These are phyloP conservation scores for Erinaceus europaeus DNA, from an alignment of 2,113 vertebrate species.

Conservation along the genomic window DNA sequence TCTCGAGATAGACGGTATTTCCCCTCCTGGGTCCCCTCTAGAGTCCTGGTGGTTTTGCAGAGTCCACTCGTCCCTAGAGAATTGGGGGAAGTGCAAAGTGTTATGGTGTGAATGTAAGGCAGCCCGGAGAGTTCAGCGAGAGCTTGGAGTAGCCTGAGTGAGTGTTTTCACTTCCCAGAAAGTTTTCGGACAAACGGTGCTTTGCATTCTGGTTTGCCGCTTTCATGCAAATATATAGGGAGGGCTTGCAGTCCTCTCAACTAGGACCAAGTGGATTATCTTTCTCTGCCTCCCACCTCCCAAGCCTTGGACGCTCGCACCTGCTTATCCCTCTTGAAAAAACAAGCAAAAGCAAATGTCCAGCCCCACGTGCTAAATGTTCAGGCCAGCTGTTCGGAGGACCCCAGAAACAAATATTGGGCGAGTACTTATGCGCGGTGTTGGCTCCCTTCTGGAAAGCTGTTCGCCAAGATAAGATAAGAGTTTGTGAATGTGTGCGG, in stretches of 20 bases:
- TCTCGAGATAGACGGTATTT: background rate
- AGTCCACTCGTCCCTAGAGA: background rate
- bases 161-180: background rate
- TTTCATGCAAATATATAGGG: accelerated
- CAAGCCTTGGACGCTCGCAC: conserved; percentile 25
- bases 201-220: background rate
- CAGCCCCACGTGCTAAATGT: background rate
- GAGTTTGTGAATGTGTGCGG: background rate
- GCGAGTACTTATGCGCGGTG: background rate
- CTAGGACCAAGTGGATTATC: background rate
- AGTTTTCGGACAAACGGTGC: background rate
- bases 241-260: background rate
- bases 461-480: background rate
- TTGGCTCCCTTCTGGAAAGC: background rate
- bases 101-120: background rate
- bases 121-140: background rate
- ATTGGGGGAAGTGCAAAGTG: background rate
- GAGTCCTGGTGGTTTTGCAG: background rate
- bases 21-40: background rate
- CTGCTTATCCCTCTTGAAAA: conserved; percentile 50
- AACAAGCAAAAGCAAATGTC: background rate
- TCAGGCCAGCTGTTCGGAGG: background rate
- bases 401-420: background rate
- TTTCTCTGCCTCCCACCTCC: background rate
- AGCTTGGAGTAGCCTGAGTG: background rate